These are phyloP conservation scores for Sisyra terminalis DNA, from an alignment of 2,888 invertebrate species.

Conservation along the genomic window DNA sequence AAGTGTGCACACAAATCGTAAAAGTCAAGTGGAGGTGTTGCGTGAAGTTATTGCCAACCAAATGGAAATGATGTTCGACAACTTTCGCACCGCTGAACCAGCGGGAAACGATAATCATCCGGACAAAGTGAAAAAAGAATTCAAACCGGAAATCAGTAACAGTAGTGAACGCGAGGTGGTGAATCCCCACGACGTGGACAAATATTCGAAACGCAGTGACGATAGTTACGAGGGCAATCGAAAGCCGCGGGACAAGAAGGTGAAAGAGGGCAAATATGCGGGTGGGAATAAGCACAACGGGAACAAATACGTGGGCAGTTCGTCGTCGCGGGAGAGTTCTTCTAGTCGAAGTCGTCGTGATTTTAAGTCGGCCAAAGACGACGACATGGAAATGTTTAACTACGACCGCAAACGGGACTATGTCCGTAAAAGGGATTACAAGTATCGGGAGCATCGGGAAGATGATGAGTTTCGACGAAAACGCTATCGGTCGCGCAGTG, in stretches of 20 bases:
- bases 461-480: slow-evolving; percentile 1
- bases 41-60: slow-evolving; percentile 41
- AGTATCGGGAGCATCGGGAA: not conserved
- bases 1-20: slow-evolving; percentile 32
- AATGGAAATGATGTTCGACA: slow-evolving; percentile 19
- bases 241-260: not conserved
- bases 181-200: not conserved
- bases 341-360: too few relatives aligned
- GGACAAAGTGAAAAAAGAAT: not conserved
- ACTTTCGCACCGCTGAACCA: not conserved
- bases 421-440: not conserved
- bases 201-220: slow-evolving; percentile 2
- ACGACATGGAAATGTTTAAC: not conserved
- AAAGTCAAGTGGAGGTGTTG: slow-evolving; percentile 38
- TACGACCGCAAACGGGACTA: not conserved
- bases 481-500: slow-evolving; percentile 1
- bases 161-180: not conserved
- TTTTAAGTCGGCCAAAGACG: not conserved
- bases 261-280: not conserved
- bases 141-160: not conserved
- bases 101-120: not conserved
- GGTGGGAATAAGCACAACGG: not conserved
- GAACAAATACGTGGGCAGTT: not conserved
- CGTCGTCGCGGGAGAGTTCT: too few relatives aligned
- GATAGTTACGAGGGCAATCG: not conserved